These are phyloP conservation scores for Yponomeuta evonymella DNA, from an alignment of 2,888 invertebrate species.

Conservation along the genomic window DNA sequence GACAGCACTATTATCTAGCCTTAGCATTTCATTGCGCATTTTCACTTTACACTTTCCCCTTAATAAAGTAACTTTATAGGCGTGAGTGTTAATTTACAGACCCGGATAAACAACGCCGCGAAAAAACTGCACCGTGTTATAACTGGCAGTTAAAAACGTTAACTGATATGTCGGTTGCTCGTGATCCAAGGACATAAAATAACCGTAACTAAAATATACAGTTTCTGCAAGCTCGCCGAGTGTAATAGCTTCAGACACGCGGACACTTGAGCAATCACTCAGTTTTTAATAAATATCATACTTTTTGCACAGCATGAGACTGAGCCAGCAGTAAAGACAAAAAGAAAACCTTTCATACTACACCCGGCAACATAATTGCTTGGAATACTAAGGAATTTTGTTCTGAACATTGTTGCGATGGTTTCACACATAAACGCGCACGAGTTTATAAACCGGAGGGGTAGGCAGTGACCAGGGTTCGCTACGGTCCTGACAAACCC, in stretches of 20 bases:
- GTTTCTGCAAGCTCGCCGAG: constrained; percentile 45
- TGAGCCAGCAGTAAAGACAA: no score
- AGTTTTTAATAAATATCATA: constrained; percentile 28
- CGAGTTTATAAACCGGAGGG: no score
- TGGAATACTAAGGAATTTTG: no score
- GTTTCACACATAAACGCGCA: no score
- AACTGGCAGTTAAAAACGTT: constrained; percentile 34
- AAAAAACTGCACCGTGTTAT: constrained; percentile 1
- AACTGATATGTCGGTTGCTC: constrained; percentile 44
- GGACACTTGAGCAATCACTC: constrained; percentile 46
- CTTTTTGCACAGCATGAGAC: neutral
- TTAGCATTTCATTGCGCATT: neutral
- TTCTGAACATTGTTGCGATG: no score
- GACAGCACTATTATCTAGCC: no score
- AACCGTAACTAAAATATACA: constrained; percentile 55
- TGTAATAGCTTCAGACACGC: constrained; percentile 47
- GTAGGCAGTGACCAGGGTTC: no score
- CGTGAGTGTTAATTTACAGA: neutral
- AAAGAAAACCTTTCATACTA: no score
- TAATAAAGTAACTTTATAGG: neutral
- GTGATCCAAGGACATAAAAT: constrained; percentile 62
- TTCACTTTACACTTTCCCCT: neutral
- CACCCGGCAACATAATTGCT: no score
- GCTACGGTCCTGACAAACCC: no score
- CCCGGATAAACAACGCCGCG: neutral